phyloP scores from a whole-genome alignment of 2,113 vertebrate genomes.

The Calidris pygmaea region DNA sequence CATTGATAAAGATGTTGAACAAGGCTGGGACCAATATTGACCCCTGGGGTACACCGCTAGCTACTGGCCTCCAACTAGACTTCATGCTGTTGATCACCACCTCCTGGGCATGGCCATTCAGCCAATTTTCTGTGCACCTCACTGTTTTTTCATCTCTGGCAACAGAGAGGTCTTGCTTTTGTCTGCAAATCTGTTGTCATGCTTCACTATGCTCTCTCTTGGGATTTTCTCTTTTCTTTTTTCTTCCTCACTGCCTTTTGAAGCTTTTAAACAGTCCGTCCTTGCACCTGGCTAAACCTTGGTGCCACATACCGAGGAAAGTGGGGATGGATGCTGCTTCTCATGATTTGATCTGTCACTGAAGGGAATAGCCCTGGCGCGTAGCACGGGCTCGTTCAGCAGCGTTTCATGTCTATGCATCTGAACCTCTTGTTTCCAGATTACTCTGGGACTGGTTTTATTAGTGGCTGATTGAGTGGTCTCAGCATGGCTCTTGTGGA shows the following conservation, averaged over 20 bases:
- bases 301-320: not conserved
- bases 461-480: conserved; percentile 44
- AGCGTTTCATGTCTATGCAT: not conserved
- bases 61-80: not conserved
- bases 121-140: not conserved
- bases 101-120: not conserved
- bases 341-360: not conserved
- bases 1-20: not conserved
- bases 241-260: not conserved
- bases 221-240: not conserved
- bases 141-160: not conserved
- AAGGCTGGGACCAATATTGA: not conserved
- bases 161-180: not conserved
- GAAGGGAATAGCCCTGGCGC: not conserved
- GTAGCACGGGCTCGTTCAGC: not conserved
- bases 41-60: not conserved
- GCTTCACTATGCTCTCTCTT: not conserved
- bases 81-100: not conserved
- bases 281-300: not conserved
- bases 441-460: not conserved
- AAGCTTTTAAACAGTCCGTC: not conserved
- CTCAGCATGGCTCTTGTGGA: conserved; percentile 39
- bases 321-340: not conserved
- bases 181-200: not conserved
- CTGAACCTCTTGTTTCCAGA: conserved; percentile 29